A percentile compares a stretch with the other conserved stretches of the same genome.
These are phyloP conservation scores for Eretmochelys imbricata DNA, from an alignment of 2,113 vertebrate species.

Conservation along the genomic window DNA sequence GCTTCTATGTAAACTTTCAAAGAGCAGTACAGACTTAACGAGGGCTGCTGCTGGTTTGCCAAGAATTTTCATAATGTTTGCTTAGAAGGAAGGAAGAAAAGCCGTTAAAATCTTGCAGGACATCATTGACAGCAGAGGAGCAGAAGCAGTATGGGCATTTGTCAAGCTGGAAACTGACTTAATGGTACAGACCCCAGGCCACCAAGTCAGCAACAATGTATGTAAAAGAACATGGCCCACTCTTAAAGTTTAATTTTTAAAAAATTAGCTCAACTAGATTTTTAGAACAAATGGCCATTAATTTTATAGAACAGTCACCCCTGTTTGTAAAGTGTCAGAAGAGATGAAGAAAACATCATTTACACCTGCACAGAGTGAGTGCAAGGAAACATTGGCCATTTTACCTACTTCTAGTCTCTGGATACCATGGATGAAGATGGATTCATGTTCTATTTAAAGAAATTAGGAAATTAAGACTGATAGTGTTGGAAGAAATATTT, in stretches of 20 bases:
- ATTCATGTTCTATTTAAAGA: background rate
- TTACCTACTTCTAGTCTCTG: background rate
- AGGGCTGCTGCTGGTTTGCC: background rate
- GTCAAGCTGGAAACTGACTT: background rate
- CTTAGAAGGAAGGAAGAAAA: background rate
- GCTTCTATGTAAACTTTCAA: rapidly evolving
- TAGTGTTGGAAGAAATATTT: background rate
- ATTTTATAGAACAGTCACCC: background rate
- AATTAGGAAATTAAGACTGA: background rate
- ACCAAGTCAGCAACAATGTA: background rate
- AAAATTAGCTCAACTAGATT: background rate
- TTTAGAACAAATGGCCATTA: background rate
- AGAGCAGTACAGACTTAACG: background rate
- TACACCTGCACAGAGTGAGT: rapidly evolving
- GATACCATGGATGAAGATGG: background rate
- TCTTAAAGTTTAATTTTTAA: background rate
- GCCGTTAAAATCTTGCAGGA: background rate
- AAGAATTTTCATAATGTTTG: background rate
- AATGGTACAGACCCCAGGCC: background rate
- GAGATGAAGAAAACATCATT: constrained; percentile 1
- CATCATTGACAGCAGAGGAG: background rate
- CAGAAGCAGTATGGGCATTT: background rate
- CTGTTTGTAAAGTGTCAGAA: background rate
- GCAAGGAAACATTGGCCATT: background rate
- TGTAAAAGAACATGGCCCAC: background rate